Evolutionary conservation across 2,888 invertebrate species (phyloP).

Genomic region (Lepidochitona cinerea): DNA sequence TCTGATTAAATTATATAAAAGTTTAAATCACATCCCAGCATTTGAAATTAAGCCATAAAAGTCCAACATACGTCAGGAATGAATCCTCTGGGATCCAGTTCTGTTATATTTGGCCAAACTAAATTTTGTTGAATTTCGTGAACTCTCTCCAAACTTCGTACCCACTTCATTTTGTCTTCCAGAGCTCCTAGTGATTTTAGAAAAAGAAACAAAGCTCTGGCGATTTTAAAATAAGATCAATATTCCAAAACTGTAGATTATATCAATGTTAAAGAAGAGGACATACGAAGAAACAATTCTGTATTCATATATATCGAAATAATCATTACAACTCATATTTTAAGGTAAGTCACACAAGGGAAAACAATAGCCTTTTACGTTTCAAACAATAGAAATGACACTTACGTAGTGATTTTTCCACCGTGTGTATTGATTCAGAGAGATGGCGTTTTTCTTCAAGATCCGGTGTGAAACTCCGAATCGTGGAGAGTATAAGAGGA

Average conservation of each 20-base stretch:
- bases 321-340: not conserved
- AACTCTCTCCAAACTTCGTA: constrained; percentile 76
- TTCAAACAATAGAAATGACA: not conserved
- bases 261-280: not conserved
- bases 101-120: constrained; percentile 76
- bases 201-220: not conserved
- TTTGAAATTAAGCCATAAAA: too few species aligned
- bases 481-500: constrained; percentile 75
- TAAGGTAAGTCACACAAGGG: not conserved
- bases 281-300: not conserved
- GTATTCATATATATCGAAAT: not conserved
- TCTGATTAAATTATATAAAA: too few species aligned
- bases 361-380: not conserved
- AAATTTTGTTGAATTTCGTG: constrained; percentile 76
- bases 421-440: constrained; percentile 73
- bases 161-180: constrained; percentile 77
- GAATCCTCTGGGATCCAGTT: constrained; percentile 75
- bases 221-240: not conserved
- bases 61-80: constrained; percentile 71
- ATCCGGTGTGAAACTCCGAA: constrained; percentile 73
- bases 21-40: too few species aligned
- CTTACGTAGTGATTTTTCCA: constrained; percentile 75
- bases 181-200: constrained; percentile 72
- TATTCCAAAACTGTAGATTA: not conserved
- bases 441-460: constrained; percentile 72